phyloP scores from a whole-genome alignment of 2,113 vertebrate species.

The Tachysurus fulvidraco region DNA sequence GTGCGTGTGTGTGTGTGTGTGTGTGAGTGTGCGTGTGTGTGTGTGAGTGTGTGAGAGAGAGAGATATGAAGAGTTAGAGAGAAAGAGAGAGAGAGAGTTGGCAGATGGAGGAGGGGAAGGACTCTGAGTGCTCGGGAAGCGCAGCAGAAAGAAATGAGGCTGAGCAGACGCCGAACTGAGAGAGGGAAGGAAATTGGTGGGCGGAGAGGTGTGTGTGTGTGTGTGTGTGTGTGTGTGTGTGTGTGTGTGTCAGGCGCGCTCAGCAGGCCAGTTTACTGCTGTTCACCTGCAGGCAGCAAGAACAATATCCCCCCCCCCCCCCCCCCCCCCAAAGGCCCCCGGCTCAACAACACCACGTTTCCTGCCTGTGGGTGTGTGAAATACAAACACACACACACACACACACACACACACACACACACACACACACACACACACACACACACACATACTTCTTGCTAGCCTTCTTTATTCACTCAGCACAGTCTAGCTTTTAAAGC shows the following conservation, averaged over 20 bases:
- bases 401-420: conserved; percentile 21
- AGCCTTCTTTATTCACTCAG: conserved; percentile 1
- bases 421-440: conserved; percentile 14
- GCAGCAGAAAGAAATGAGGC: conserved; percentile 32
- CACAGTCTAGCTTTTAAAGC: neutral
- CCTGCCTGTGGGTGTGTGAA: conserved; percentile 24
- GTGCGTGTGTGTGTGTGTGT: neutral
- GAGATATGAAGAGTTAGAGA: neutral
- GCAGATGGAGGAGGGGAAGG: conserved; percentile 24
- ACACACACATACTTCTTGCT: conserved; percentile 10
- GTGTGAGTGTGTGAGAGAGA: conserved; percentile 10
- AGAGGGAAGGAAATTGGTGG: conserved; percentile 11
- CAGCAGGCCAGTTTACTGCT: conserved; percentile 38
- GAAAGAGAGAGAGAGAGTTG: neutral
- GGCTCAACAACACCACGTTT: conserved; percentile 29
- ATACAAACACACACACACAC: neutral
- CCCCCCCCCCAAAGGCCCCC: conserved; percentile 16
- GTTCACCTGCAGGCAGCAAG: conserved; percentile 39
- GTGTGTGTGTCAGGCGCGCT: conserved; percentile 16
- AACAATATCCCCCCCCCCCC: conserved; percentile 3
- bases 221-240: conserved; percentile 26
- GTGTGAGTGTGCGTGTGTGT: neutral
- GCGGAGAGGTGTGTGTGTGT: conserved; percentile 1
- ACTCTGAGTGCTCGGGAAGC: conserved; percentile 27
- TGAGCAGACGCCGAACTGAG: conserved; percentile 20